A percentile compares a stretch with the other conserved stretches of the same genome.
Evolutionary conservation across 2,888 invertebrate genomes (phyloP).

Genomic region (Agapostemon virescens): DNA sequence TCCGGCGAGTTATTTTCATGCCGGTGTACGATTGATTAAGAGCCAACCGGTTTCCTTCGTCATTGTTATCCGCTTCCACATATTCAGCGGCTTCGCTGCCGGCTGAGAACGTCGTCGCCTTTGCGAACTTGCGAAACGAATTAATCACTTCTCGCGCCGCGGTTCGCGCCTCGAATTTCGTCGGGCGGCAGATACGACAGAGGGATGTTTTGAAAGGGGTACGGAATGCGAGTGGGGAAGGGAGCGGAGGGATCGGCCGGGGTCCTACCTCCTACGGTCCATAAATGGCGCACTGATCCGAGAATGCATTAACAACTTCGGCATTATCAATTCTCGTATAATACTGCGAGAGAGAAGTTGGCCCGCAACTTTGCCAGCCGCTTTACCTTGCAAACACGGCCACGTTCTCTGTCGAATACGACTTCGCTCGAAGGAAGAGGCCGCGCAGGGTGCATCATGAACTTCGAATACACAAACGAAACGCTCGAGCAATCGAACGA

Average conservation of each 20-base stretch:
- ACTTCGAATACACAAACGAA: neutral
- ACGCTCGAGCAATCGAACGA: constrained; percentile 7
- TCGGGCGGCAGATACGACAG: constrained; percentile 27
- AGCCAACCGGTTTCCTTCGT: constrained; percentile 11
- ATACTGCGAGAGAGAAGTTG: constrained; percentile 67
- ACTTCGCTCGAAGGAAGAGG: constrained; percentile 29
- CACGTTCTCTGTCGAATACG: constrained; percentile 38
- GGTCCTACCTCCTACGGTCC: constrained; percentile 60
- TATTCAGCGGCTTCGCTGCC: neutral
- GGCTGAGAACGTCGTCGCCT: constrained; percentile 27
- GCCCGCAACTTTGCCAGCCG: constrained; percentile 69
- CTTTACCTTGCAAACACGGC: constrained; percentile 58
- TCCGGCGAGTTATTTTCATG: neutral
- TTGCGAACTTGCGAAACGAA: constrained; percentile 61
- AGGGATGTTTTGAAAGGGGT: constrained; percentile 28
- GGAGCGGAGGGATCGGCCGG: constrained; percentile 23
- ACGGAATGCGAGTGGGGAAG: neutral
- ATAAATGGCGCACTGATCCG: constrained; percentile 74
- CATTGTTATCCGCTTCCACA: constrained; percentile 35
- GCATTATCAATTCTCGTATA: constrained; percentile 76
- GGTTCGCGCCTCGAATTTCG: constrained; percentile 50
- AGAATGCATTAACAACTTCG: constrained; percentile 77
- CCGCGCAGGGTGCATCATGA: constrained; percentile 8
- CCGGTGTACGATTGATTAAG: neutral
- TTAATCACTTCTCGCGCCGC: constrained; percentile 61